Conservation (phyloP, 2,113 vertebrate species). For the Heterotis niloticus region DNA sequence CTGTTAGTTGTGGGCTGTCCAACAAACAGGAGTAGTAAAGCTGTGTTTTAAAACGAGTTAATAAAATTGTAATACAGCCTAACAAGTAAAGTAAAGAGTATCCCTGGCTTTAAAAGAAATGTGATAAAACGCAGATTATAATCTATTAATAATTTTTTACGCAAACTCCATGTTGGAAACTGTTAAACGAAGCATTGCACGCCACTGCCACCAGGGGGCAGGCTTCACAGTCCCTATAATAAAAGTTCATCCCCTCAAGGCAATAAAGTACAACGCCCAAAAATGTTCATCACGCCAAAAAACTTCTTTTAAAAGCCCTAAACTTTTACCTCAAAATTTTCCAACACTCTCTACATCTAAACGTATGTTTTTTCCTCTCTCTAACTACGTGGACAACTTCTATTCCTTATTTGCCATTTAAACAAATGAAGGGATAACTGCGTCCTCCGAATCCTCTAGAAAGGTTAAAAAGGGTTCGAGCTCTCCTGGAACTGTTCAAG, state of each 20-base stretch:
- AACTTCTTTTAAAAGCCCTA: constrained; percentile 32
- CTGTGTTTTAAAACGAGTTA: no score
- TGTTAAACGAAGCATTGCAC: no score
- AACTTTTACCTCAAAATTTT: constrained; percentile 26
- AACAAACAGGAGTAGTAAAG: no score
- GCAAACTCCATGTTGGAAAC: no score
- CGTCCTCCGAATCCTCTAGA: constrained; percentile 57
- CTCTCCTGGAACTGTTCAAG: constrained; percentile 58
- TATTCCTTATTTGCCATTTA: constrained; percentile 36
- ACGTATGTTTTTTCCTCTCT: background rate
- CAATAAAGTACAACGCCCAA: constrained; percentile 67
- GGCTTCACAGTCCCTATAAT: constrained; percentile 38
- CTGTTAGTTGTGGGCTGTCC: no score
- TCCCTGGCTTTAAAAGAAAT: background rate
- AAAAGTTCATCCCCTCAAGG: constrained; percentile 48
- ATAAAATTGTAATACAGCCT: background rate
- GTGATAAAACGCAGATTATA: no score
- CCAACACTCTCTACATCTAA: constrained; percentile 11
- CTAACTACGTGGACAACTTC: constrained; percentile 16
- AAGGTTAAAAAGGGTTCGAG: constrained; percentile 37
- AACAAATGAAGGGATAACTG: constrained; percentile 40
- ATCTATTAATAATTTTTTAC: no score
- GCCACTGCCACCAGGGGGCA: constrained; percentile 57
- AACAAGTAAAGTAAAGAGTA: background rate
- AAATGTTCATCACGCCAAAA: constrained; percentile 43